phyloP scores from a whole-genome alignment of 2,113 vertebrate genomes.

The Pardalotus punctatus region DNA sequence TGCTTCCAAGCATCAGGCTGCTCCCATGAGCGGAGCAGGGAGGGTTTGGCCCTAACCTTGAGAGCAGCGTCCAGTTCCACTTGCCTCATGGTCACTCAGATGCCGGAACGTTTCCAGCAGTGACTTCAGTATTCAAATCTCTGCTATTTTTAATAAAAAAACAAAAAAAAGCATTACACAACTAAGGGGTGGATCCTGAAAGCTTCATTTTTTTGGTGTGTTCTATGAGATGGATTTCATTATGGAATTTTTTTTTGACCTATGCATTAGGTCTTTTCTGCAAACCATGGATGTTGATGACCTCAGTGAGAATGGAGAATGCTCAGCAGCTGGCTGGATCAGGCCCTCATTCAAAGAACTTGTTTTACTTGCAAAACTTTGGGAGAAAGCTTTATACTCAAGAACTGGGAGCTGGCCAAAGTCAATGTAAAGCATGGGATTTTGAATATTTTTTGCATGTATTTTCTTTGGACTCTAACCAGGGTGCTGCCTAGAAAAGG shows the following conservation, averaged over 20 bases:
- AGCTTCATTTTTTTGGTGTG: neutral
- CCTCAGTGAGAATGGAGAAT: neutral
- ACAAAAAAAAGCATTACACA: neutral
- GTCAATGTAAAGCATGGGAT: conserved; percentile 45
- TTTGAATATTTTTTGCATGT: conserved; percentile 64
- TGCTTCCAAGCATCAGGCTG: conserved; percentile 8
- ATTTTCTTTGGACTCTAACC: conserved; percentile 63
- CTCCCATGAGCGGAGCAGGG: neutral
- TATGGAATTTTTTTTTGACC: neutral
- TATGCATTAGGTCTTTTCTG: neutral
- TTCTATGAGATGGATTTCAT: neutral
- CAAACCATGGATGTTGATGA: neutral
- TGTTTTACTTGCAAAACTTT: conserved; percentile 49
- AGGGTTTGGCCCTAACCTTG: neutral
- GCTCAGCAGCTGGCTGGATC: conserved; percentile 3
- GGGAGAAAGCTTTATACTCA: conserved; percentile 32
- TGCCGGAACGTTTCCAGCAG: neutral
- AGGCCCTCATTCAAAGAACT: conserved; percentile 31
- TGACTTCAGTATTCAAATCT: conserved; percentile 8
- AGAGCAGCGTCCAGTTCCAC: neutral
- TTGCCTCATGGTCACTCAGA: neutral
- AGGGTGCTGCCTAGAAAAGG: conserved; percentile 50
- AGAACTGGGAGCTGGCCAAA: conserved; percentile 57
- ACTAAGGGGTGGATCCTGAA: neutral
- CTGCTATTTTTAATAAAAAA: neutral